These are phyloP conservation scores for Mandrillus leucophaeus DNA, from an alignment of 2,113 vertebrate species.

Conservation along the genomic window DNA sequence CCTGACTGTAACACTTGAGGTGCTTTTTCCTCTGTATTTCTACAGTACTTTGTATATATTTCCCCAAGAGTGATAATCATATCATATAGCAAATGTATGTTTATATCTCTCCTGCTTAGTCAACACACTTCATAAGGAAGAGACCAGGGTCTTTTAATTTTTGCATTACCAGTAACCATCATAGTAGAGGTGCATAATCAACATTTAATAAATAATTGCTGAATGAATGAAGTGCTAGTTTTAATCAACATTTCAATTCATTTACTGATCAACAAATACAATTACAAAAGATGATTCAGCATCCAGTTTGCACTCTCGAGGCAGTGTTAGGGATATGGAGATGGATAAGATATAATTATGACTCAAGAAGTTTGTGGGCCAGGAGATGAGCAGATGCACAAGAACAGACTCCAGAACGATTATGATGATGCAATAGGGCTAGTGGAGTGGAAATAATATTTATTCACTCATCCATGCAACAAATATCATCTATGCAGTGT, in stretches of 20 bases:
- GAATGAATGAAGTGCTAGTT: neutral
- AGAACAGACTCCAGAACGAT: neutral
- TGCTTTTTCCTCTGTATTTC: neutral
- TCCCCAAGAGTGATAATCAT: neutral
- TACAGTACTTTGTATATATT: neutral
- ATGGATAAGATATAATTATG: neutral
- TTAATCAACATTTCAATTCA: neutral
- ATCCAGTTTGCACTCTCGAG: neutral
- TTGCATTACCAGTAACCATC: neutral
- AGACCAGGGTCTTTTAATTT: neutral
- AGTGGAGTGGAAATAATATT: neutral
- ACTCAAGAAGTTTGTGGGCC: neutral
- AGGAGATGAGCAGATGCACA: fast-evolving
- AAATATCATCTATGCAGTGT: neutral
- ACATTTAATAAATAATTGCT: neutral
- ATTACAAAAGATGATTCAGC: neutral
- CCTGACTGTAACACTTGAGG: neutral
- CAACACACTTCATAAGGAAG: neutral
- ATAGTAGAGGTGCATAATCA: neutral
- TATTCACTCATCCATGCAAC: neutral
- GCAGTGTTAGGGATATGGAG: neutral
- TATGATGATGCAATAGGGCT: neutral
- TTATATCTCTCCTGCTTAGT: neutral
- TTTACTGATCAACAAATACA: neutral
- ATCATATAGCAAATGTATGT: neutral